Conservation (phyloP, 2,888 invertebrate genomes). For the Epirrhoe alternata region DNA sequence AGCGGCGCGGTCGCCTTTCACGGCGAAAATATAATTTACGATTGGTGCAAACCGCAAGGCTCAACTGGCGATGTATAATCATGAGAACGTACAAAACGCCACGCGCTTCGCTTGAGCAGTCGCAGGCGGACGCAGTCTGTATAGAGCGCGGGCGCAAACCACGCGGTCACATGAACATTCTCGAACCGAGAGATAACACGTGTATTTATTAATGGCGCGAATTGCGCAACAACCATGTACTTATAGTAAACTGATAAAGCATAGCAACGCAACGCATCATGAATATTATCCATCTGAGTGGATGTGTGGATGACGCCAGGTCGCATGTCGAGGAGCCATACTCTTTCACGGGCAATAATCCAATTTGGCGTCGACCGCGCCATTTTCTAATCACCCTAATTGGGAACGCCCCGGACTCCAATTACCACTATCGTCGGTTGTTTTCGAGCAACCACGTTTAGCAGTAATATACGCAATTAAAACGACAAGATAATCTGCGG, state of each 20-base stretch:
- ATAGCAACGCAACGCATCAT: conserved; percentile 22
- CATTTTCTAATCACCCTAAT: conserved; percentile 69
- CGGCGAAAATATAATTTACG: conserved; percentile 73
- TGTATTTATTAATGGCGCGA: conserved; percentile 67
- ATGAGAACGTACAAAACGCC: conserved; percentile 44
- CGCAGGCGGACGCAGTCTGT: background rate
- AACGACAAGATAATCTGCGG: conserved; percentile 49
- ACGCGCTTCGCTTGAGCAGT: conserved; percentile 25
- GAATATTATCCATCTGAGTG: conserved; percentile 1
- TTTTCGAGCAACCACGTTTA: conserved; percentile 50
- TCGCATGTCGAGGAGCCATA: conserved; percentile 50
- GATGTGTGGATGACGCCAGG: conserved; percentile 42
- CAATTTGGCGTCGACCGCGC: conserved; percentile 61
- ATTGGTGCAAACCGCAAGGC: conserved; percentile 55
- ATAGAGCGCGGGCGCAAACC: conserved; percentile 60
- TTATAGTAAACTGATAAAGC: conserved; percentile 53
- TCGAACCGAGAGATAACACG: conserved; percentile 76
- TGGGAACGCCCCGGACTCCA: conserved; percentile 61
- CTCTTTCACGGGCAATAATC: conserved; percentile 61
- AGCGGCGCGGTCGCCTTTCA: conserved; percentile 71
- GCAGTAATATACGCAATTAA: conserved; percentile 52
- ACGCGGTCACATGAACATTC: conserved; percentile 72
- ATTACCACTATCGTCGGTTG: conserved; percentile 60
- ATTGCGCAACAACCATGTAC: conserved; percentile 65
- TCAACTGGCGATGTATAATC: conserved; percentile 44